Percentiles rank a stretch among this genome's conserved stretches.
phyloP scores from a whole-genome alignment of 2,113 vertebrate species.

The Psilopogon haemacephalus region DNA sequence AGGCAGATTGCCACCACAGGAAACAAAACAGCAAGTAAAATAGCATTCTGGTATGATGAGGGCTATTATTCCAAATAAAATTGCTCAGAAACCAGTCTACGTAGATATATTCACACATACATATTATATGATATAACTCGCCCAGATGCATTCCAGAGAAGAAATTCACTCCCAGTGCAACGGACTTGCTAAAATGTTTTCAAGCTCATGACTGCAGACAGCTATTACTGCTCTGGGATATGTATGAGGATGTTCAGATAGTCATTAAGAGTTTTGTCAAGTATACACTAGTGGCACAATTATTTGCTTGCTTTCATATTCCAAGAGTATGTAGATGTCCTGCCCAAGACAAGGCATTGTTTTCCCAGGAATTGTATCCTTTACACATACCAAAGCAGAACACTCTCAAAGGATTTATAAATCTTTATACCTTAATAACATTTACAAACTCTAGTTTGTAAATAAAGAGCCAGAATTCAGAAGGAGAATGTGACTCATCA shows the following conservation, averaged over 20 bases:
- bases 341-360: not conserved
- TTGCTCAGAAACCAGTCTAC: not conserved
- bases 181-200: not conserved
- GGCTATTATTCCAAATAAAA: not conserved
- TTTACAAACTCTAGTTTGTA: not conserved
- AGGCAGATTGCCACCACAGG: not conserved
- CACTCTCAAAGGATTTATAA: not conserved
- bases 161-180: not conserved
- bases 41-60: not conserved
- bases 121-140: not conserved
- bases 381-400: not conserved
- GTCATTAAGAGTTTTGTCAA: not conserved
- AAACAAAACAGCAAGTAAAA: not conserved
- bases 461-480: not conserved
- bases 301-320: not conserved
- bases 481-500: not conserved
- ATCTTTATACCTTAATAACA: not conserved
- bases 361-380: not conserved
- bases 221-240: not conserved
- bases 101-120: not conserved
- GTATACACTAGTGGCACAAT: not conserved
- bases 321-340: not conserved
- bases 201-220: not conserved
- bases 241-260: not conserved
- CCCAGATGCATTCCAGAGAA: not conserved